Evolutionary conservation across 2,113 vertebrate genomes (phyloP).

Genomic region (Grantiella picta): DNA sequence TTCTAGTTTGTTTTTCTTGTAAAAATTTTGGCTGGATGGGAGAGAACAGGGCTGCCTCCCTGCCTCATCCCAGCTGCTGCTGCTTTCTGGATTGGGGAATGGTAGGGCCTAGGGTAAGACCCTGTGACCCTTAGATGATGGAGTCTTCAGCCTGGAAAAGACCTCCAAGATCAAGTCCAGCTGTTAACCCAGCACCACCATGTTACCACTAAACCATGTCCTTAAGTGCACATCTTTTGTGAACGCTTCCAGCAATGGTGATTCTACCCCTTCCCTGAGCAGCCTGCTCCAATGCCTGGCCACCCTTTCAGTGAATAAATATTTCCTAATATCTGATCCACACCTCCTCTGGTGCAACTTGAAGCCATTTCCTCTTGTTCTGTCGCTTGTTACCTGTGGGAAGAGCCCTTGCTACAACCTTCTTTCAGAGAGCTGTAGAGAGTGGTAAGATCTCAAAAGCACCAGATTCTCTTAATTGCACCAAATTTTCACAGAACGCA

Average conservation of each 20-base stretch:
- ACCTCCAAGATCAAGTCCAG: not conserved
- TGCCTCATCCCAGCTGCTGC: not conserved
- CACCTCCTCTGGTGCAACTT: not conserved
- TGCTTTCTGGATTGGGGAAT: not conserved
- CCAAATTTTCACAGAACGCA: not conserved
- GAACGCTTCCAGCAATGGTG: not conserved
- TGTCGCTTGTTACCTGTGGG: rapidly evolving
- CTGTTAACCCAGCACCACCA: not conserved
- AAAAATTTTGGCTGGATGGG: not conserved
- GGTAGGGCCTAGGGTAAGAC: not conserved
- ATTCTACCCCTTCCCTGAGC: not conserved
- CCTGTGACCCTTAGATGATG: not conserved
- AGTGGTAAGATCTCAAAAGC: not conserved
- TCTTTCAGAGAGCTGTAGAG: not conserved
- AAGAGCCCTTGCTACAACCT: not conserved
- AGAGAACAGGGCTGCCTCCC: not conserved
- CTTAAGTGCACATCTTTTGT: not conserved
- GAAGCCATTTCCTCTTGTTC: not conserved
- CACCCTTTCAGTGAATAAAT: not conserved
- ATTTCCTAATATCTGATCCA: not conserved
- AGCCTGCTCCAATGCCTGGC: not conserved
- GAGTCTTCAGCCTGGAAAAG: not conserved
- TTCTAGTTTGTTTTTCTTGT: not conserved
- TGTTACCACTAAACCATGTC: not conserved
- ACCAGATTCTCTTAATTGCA: not conserved